Conservation (phyloP, 2,797 vertebrate genomes). For the Sebastes diploproa region DNA sequence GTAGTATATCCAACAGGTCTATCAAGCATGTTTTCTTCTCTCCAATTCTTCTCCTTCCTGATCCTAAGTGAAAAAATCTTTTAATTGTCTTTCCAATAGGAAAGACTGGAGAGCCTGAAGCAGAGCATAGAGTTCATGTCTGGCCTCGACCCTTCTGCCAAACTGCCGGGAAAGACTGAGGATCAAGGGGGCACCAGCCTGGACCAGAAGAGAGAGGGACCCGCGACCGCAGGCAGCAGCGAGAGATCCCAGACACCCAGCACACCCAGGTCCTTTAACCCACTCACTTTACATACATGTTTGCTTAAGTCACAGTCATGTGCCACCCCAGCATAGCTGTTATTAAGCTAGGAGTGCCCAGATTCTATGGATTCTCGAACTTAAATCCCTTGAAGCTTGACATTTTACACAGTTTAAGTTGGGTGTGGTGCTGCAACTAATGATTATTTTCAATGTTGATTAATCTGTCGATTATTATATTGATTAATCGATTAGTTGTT, state of each 20-base stretch:
- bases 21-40: background rate
- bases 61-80: background rate
- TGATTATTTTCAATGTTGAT: too few relatives aligned
- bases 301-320: background rate
- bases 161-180: slow-evolving; percentile 79
- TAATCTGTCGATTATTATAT: too few relatives aligned
- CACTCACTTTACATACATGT: background rate
- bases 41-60: background rate
- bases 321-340: background rate
- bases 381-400: background rate
- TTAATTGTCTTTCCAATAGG: slow-evolving; percentile 76
- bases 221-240: slow-evolving; percentile 72
- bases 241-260: slow-evolving; percentile 85
- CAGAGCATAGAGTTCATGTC: slow-evolving; percentile 98
- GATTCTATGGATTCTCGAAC: background rate
- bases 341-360: background rate
- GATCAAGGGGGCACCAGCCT: slow-evolving; percentile 77
- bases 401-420: background rate
- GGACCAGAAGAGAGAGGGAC: slow-evolving; percentile 77
- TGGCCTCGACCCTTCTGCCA: slow-evolving; percentile 87
- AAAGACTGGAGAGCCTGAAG: slow-evolving; percentile 94
- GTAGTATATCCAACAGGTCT: background rate
- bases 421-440: too few relatives aligned
- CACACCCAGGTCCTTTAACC: slow-evolving; percentile 84
- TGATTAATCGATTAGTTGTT: too few relatives aligned